Percentiles rank a stretch among this genome's conserved stretches.
Conservation (phyloP, 2,113 vertebrate species). For the Amphiprion ocellaris region DNA sequence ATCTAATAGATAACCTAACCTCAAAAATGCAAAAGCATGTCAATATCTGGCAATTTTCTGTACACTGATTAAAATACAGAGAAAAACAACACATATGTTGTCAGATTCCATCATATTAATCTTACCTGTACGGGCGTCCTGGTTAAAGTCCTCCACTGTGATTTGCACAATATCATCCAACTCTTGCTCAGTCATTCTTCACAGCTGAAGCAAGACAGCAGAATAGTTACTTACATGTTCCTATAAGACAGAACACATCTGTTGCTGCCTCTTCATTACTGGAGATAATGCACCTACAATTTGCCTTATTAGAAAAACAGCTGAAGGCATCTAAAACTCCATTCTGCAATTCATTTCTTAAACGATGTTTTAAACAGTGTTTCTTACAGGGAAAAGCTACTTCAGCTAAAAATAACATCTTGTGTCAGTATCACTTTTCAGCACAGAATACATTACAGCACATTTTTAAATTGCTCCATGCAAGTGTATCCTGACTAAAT, state of each 20-base stretch:
- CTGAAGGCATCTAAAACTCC: background rate
- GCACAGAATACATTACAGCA: background rate
- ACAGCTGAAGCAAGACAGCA: constrained; percentile 66
- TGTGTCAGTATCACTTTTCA: background rate
- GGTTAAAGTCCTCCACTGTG: constrained; percentile 93
- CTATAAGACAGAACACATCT: background rate
- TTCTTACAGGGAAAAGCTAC: background rate
- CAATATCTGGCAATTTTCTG: background rate
- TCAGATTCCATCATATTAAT: background rate
- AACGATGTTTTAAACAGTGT: background rate
- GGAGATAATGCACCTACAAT: background rate
- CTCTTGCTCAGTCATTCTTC: constrained; percentile 97
- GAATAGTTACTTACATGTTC: background rate
- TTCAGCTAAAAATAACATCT: background rate
- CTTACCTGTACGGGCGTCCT: constrained; percentile 90
- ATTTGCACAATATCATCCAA: constrained; percentile 98
- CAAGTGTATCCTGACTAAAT: background rate
- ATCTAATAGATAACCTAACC: background rate
- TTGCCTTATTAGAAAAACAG: background rate
- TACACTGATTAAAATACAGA: background rate
- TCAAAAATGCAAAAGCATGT: background rate
- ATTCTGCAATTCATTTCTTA: background rate
- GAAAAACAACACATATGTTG: background rate
- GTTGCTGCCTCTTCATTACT: background rate
- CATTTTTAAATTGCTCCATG: background rate